Evolutionary conservation across 2,797 vertebrate genomes (phyloP).

Genomic region (Spinibarbus caldwelli): DNA sequence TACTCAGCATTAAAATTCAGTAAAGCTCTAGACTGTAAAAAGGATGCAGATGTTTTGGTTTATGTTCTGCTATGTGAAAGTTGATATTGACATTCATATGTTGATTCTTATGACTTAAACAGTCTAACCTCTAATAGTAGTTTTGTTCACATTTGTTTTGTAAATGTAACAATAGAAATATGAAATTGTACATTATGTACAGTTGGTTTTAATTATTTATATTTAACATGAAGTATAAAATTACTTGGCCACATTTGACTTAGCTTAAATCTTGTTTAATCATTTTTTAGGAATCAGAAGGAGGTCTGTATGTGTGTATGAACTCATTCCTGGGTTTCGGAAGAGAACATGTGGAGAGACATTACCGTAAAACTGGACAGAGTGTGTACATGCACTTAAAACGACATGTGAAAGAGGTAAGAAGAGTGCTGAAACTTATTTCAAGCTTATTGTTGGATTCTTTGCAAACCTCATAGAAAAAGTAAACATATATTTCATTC

Average conservation of each 20-base stretch:
- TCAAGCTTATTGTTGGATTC: not conserved
- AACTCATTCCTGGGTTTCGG: conserved; percentile 98
- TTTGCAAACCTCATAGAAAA: not conserved
- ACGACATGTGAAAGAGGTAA: conserved; percentile 88
- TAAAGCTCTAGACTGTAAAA: not conserved
- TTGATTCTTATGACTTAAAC: not conserved
- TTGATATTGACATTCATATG: too few species aligned
- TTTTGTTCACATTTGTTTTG: not conserved
- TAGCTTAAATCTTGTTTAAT: conserved; percentile 43
- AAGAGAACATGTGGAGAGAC: conserved; percentile 96
- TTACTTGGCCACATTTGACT: not conserved
- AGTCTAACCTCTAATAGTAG: not conserved
- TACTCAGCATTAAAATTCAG: not conserved
- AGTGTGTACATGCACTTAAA: conserved; percentile 98
- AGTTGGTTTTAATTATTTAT: not conserved
- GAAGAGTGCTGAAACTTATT: not conserved
- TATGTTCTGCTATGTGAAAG: too few species aligned
- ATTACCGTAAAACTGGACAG: conserved; percentile 98
- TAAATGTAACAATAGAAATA: not conserved
- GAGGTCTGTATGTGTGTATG: conserved; percentile 98
- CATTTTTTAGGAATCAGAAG: conserved; percentile 89
- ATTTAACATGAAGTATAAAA: not conserved
- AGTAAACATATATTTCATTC: not conserved
- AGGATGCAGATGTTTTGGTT: not conserved
- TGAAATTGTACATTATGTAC: not conserved